Evolutionary conservation across 2,797 vertebrate species (phyloP).

Genomic region (Bovichtus diacanthus): DNA sequence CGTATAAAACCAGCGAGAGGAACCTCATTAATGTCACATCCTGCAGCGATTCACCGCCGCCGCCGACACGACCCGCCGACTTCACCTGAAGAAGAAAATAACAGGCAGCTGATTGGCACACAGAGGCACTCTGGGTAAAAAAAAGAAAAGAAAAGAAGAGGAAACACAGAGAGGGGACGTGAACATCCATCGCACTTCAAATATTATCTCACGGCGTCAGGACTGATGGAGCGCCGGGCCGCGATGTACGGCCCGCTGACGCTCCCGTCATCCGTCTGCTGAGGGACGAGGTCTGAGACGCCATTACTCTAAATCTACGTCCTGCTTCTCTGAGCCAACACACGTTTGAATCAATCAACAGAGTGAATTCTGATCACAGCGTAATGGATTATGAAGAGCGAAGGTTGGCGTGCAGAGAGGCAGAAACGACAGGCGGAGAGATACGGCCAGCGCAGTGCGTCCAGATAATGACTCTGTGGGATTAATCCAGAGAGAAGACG

Average conservation of each 20-base stretch:
- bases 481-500: slow-evolving; percentile 40
- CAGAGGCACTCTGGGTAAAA: slow-evolving; percentile 24
- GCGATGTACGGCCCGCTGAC: slow-evolving; percentile 5
- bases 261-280: slow-evolving; percentile 44
- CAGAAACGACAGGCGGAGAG: not conserved
- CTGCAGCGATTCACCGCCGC: not conserved
- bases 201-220: slow-evolving; percentile 44
- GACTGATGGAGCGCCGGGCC: slow-evolving; percentile 44
- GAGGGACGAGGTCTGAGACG: slow-evolving; percentile 36
- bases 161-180: slow-evolving; percentile 10
- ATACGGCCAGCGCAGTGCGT: not conserved
- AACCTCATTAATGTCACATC: slow-evolving; percentile 42
- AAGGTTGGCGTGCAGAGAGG: slow-evolving; percentile 14
- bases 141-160: not conserved
- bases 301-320: slow-evolving; percentile 46
- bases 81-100: slow-evolving; percentile 7
- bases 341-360: slow-evolving; percentile 63
- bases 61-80: slow-evolving; percentile 3
- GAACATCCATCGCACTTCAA: slow-evolving; percentile 59
- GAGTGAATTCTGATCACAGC: slow-evolving; percentile 55
- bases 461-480: slow-evolving; percentile 43
- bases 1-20: not conserved
- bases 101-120: not conserved
- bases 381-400: slow-evolving; percentile 58
- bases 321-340: slow-evolving; percentile 46